Evolutionary conservation across 2,113 vertebrate genomes (phyloP).

Genomic region (Gnathonemus echidnorhynchus): DNA sequence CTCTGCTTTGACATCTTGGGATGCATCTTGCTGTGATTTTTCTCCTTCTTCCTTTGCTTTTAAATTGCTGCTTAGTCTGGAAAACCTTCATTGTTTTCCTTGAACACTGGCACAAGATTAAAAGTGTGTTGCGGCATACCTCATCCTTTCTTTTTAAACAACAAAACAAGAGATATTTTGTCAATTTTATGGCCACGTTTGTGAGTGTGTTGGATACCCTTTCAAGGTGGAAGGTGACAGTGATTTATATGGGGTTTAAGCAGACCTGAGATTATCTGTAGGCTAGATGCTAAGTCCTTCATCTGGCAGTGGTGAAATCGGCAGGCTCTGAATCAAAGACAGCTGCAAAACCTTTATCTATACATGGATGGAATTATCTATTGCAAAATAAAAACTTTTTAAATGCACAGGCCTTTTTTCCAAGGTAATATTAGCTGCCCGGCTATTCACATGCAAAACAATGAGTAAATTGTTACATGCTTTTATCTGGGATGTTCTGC

Average conservation of each 20-base stretch:
- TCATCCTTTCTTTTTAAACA: neutral
- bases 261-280: neutral
- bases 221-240: constrained; percentile 17
- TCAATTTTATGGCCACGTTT: neutral
- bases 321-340: neutral
- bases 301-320: neutral
- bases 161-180: neutral
- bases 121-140: neutral
- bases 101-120: neutral
- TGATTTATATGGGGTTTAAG: constrained; percentile 1
- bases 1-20: neutral
- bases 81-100: neutral
- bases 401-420: neutral
- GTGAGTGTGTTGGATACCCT: neutral
- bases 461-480: neutral
- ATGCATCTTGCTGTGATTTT: neutral
- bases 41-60: neutral
- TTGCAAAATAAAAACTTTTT: constrained; percentile 6
- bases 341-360: neutral
- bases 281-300: constrained; percentile 2
- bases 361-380: neutral
- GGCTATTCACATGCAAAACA: neutral
- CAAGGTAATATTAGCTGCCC: neutral
- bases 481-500: neutral
- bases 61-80: neutral